These are phyloP conservation scores for Ceratina calcarata DNA, from an alignment of 1,140 invertebrate species.

Conservation along the genomic window DNA sequence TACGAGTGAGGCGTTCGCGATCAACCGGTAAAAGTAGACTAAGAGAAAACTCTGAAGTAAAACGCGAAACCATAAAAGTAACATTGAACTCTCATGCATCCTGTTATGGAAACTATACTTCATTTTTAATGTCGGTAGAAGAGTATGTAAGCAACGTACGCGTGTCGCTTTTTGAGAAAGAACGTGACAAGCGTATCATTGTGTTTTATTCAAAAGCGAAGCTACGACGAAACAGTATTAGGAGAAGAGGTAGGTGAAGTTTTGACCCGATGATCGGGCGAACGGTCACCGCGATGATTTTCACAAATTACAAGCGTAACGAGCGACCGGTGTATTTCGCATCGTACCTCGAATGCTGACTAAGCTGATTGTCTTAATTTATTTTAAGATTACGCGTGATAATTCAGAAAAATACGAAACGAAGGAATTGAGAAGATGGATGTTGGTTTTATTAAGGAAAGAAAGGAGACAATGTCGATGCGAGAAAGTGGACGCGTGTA, in stretches of 20 bases:
- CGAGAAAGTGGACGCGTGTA: conserved; percentile 14
- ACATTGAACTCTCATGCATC: too few species aligned
- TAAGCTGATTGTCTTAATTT: conserved; percentile 31
- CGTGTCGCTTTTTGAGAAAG: neutral
- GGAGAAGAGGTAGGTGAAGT: conserved; percentile 21
- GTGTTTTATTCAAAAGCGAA: conserved; percentile 29
- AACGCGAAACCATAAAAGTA: too few species aligned
- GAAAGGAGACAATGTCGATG: conserved; percentile 1
- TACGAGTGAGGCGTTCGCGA: too few species aligned
- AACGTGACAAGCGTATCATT: conserved; percentile 3
- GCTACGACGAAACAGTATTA: conserved; percentile 49
- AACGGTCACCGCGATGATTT: conserved; percentile 37
- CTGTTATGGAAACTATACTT: too few species aligned
- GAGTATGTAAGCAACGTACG: too few species aligned
- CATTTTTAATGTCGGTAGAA: too few species aligned
- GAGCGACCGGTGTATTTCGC: conserved; percentile 43
- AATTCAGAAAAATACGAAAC: neutral
- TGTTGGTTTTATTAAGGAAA: conserved; percentile 1
- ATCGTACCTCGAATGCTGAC: conserved; percentile 19
- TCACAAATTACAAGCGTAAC: conserved; percentile 47
- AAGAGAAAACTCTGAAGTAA: too few species aligned
- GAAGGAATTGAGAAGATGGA: conserved; percentile 14
- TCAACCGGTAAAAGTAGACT: too few species aligned
- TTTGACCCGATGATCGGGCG: neutral
- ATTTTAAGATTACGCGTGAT: conserved; percentile 18